These are phyloP conservation scores for Ectemnius lituratus DNA, from an alignment of 2,888 invertebrate genomes.

Conservation along the genomic window DNA sequence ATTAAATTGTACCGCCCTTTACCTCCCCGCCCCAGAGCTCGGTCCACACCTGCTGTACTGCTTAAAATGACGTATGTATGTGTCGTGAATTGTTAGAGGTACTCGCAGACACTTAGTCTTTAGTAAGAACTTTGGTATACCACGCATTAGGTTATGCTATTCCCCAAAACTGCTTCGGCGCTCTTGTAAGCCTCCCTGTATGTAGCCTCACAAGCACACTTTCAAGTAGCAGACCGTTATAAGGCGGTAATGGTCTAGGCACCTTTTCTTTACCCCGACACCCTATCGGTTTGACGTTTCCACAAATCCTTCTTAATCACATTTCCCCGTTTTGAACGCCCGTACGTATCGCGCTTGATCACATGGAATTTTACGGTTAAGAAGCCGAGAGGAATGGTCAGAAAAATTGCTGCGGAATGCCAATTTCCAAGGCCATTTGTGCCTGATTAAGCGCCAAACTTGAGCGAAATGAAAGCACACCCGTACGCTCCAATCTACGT, in stretches of 20 bases:
- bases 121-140: slow-evolving; percentile 32
- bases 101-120: slow-evolving; percentile 20
- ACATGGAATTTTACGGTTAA: slow-evolving; percentile 43
- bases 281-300: slow-evolving; percentile 43
- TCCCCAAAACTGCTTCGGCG: slow-evolving; percentile 17
- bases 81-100: slow-evolving; percentile 30
- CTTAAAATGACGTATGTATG: slow-evolving; percentile 13
- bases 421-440: slow-evolving; percentile 56
- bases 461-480: slow-evolving; percentile 54
- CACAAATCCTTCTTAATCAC: slow-evolving; percentile 19
- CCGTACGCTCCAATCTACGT: slow-evolving; percentile 9
- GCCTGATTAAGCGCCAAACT: slow-evolving; percentile 51
- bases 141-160: slow-evolving; percentile 44
- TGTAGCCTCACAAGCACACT: slow-evolving; percentile 27
- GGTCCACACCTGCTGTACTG: slow-evolving; percentile 38
- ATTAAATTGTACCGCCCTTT: slow-evolving; percentile 33
- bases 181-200: slow-evolving; percentile 15
- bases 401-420: slow-evolving; percentile 31
- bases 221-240: slow-evolving; percentile 31
- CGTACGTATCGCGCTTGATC: slow-evolving; percentile 17
- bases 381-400: slow-evolving; percentile 18
- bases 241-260: slow-evolving; percentile 27
- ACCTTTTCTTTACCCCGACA: slow-evolving; percentile 23
- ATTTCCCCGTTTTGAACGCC: slow-evolving; percentile 4
- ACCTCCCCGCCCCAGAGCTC: slow-evolving; percentile 28